These are phyloP conservation scores for Priocnemis perturbator DNA, from an alignment of 2,888 invertebrate species.

Conservation along the genomic window DNA sequence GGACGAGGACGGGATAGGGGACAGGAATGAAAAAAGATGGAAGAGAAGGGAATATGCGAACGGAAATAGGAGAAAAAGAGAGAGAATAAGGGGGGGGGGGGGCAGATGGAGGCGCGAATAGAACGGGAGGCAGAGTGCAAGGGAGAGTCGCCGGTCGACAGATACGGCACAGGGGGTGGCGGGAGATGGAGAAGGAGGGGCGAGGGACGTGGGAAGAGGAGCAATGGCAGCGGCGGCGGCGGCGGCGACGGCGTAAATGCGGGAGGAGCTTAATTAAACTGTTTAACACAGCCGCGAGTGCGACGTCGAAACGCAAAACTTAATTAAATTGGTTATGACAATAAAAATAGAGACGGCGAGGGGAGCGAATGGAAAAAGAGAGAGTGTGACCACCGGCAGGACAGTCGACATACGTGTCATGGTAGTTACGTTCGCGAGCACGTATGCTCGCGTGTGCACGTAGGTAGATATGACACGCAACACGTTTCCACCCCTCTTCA, in stretches of 20 bases:
- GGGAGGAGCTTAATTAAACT: constrained; percentile 61
- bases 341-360: constrained; percentile 54
- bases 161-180: constrained; percentile 4
- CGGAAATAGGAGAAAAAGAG: constrained; percentile 4
- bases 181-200: constrained; percentile 8
- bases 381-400: neutral
- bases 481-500: too few species aligned
- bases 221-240: constrained; percentile 27
- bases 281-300: constrained; percentile 60
- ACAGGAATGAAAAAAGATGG: constrained; percentile 8
- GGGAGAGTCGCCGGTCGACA: constrained; percentile 1
- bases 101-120: too few species aligned
- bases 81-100: constrained; percentile 5
- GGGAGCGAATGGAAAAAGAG: constrained; percentile 15
- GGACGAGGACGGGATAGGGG: neutral
- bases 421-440: constrained; percentile 9
- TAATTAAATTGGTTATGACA: constrained; percentile 63
- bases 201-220: constrained; percentile 9
- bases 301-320: constrained; percentile 61
- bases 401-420: constrained; percentile 20
- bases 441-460: neutral
- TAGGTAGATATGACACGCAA: neutral
- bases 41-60: constrained; percentile 2
- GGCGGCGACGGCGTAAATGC: constrained; percentile 50
- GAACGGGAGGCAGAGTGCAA: neutral